Percentiles rank a stretch among this genome's conserved stretches.
These are phyloP conservation scores for Brachyhypopomus occidentalis DNA, from an alignment of 2,113 vertebrate genomes.

Conservation along the genomic window DNA sequence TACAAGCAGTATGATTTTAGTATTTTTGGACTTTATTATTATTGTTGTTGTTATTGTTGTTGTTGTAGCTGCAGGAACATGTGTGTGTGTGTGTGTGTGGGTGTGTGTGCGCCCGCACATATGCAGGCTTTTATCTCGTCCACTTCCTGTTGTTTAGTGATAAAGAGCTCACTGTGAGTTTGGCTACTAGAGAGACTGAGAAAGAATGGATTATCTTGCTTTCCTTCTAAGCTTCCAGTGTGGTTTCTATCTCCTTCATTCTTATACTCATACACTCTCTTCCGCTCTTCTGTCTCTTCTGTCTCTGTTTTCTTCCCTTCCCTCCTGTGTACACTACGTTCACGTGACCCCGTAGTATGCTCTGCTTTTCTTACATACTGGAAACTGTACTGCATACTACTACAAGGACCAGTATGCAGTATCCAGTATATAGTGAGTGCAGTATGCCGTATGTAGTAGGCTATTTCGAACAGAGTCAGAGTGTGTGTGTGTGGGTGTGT, in stretches of 20 bases:
- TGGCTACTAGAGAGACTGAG: not conserved
- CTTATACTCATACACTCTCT: constrained; percentile 7
- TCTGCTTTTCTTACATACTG: no score
- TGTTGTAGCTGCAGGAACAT: no score
- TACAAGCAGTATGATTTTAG: no score
- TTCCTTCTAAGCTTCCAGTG: constrained; percentile 20
- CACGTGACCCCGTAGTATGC: no score
- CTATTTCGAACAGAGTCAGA: no score
- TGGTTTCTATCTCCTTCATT: constrained; percentile 33
- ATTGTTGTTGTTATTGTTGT: no score
- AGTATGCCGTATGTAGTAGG: no score
- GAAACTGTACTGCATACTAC: no score
- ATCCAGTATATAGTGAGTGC: no score
- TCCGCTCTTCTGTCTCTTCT: not conserved
- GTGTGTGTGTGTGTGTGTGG: not conserved
- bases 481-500: constrained; percentile 11
- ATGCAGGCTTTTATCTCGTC: constrained; percentile 22
- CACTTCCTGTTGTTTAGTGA: constrained; percentile 51
- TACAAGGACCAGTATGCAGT: no score
- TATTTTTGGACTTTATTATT: no score
- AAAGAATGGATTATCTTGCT: constrained; percentile 9
- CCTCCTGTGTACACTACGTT: no score
- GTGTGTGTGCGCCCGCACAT: not conserved
- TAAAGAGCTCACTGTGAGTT: constrained; percentile 8
- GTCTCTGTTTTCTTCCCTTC: not conserved